Conservation (phyloP, 2,888 invertebrate species). For the Ethmia dodecea region DNA sequence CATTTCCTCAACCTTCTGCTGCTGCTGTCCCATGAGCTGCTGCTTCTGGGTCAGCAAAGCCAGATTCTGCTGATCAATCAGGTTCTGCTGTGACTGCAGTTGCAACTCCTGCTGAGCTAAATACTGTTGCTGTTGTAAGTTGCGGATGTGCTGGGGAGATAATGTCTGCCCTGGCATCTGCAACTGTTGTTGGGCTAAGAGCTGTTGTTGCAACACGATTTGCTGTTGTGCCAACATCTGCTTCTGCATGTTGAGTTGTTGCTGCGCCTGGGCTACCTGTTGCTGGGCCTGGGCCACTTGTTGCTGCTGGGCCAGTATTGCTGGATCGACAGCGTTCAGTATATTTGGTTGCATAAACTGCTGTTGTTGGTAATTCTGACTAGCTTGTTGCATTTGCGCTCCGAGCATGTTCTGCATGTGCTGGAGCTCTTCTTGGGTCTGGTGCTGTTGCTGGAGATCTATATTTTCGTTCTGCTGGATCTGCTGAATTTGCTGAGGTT, state of each 20-base stretch:
- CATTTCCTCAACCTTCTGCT: conserved; percentile 65
- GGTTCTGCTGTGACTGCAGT: conserved; percentile 74
- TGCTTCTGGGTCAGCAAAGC: conserved; percentile 70
- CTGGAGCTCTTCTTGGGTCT: conserved; percentile 46
- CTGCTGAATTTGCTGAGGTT: conserved; percentile 30
- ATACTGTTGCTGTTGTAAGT: conserved; percentile 70
- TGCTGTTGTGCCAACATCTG: conserved; percentile 69
- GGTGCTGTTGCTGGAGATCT: conserved; percentile 39
- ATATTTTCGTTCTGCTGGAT: conserved; percentile 33
- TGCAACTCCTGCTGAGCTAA: conserved; percentile 70
- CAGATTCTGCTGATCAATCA: conserved; percentile 75
- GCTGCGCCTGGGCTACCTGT: conserved; percentile 63
- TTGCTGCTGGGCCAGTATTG: conserved; percentile 58
- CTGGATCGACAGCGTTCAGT: conserved; percentile 46
- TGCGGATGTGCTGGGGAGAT: conserved; percentile 62
- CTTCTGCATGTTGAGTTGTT: conserved; percentile 67
- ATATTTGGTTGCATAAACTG: conserved; percentile 51
- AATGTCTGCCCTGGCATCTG: conserved; percentile 67
- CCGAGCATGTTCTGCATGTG: conserved; percentile 51
- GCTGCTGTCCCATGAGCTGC: conserved; percentile 73
- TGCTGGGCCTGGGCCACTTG: conserved; percentile 69
- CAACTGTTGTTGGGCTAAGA: conserved; percentile 58
- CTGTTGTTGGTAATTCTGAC: conserved; percentile 47
- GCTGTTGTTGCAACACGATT: conserved; percentile 68
- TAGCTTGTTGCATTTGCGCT: conserved; percentile 51